Evolutionary conservation across 2,113 vertebrate species (phyloP).

Genomic region (Nyctibius bracteatus): DNA sequence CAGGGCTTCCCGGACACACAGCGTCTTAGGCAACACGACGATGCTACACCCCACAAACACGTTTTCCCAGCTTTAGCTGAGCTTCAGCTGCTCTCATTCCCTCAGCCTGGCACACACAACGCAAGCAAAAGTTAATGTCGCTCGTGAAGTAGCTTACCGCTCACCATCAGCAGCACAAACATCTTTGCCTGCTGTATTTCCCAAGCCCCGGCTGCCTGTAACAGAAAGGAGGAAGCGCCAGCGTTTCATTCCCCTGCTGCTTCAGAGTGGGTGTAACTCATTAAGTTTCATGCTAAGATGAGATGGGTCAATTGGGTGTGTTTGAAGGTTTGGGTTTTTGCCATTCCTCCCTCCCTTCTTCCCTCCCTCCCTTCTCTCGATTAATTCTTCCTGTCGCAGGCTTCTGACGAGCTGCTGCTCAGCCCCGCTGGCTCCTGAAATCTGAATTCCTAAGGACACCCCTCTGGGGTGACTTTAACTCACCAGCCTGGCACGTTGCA

Average conservation of each 20-base stretch:
- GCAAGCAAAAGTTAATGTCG: background rate
- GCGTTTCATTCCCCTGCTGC: slow-evolving; percentile 55
- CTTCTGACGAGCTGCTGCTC: slow-evolving; percentile 18
- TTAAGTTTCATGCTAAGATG: slow-evolving; percentile 63
- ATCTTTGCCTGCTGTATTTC: background rate
- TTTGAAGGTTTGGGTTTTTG: slow-evolving; percentile 45
- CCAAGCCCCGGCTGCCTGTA: slow-evolving; percentile 14
- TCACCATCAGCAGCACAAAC: slow-evolving; percentile 41
- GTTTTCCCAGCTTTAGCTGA: background rate
- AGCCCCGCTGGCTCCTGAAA: background rate
- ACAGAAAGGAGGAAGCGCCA: slow-evolving; percentile 66
- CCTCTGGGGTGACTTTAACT: background rate
- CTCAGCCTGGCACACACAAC: background rate
- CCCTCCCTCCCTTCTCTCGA: background rate
- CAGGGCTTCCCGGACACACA: fast-evolving
- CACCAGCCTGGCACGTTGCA: background rate
- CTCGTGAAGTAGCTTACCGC: slow-evolving; percentile 31
- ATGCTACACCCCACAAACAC: background rate
- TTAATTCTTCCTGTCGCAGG: background rate
- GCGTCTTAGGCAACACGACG: background rate
- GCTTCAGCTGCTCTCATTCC: background rate
- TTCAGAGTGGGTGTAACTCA: slow-evolving; percentile 71
- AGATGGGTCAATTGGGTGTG: slow-evolving; percentile 76
- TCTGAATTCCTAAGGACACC: slow-evolving; percentile 2
- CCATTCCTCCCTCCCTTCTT: slow-evolving; percentile 8